Evolutionary conservation across 2,888 invertebrate genomes (phyloP).

Genomic region (Hanleya hanleyi): DNA sequence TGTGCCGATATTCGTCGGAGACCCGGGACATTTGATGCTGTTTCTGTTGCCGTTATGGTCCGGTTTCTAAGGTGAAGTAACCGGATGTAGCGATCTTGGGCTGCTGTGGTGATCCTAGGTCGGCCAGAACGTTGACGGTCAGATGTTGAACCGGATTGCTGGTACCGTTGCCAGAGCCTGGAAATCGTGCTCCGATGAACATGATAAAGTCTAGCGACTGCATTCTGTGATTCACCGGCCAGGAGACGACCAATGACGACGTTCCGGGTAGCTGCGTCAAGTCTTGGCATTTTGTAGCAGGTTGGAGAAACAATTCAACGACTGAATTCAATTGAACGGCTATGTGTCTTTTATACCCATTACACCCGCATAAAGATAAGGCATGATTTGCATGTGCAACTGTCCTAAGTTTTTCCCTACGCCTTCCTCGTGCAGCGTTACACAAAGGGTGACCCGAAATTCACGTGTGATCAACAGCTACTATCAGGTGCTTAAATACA

Average conservation of each 20-base stretch:
- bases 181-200: conserved; percentile 9
- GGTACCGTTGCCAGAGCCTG: conserved; percentile 2
- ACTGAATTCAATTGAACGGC: too few relatives aligned
- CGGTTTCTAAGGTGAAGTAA: neutral
- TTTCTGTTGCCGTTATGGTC: conserved; percentile 2
- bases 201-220: neutral
- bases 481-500: too few relatives aligned
- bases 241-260: neutral
- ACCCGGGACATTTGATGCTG: neutral
- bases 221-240: neutral
- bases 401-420: too few relatives aligned
- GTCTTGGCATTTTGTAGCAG: neutral
- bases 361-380: too few relatives aligned
- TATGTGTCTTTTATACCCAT: too few relatives aligned
- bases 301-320: too few relatives aligned
- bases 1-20: neutral
- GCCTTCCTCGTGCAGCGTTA: too few relatives aligned
- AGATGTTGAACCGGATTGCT: neutral
- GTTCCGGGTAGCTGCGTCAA: neutral
- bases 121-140: conserved; percentile 9
- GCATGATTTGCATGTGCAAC: too few relatives aligned
- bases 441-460: too few relatives aligned
- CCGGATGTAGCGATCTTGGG: conserved; percentile 12
- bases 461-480: too few relatives aligned
- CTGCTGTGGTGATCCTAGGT: conserved; percentile 8